Conservation (phyloP, 2,888 invertebrate species). For the Oscheius sp. region DNA sequence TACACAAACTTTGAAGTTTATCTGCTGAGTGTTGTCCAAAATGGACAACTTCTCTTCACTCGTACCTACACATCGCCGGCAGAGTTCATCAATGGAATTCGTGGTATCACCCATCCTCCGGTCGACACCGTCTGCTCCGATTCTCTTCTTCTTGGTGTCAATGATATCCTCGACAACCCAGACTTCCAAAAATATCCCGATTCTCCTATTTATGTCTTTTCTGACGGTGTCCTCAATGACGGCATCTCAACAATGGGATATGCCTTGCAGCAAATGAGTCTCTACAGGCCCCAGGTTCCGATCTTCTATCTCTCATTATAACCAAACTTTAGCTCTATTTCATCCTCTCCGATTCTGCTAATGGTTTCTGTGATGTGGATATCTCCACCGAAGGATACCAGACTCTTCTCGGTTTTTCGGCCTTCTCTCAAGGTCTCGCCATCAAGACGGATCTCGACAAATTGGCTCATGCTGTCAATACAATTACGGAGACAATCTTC, state of each 20-base stretch:
- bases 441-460: constrained; percentile 42
- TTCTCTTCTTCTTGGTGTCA: constrained; percentile 46
- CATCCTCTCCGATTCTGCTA: constrained; percentile 46
- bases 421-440: constrained; percentile 47
- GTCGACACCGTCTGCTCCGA: constrained; percentile 56
- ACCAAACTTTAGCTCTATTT: constrained; percentile 41
- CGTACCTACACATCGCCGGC: constrained; percentile 39
- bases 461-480: constrained; percentile 35
- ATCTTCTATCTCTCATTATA: background rate
- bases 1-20: constrained; percentile 48
- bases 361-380: constrained; percentile 49
- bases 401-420: constrained; percentile 37
- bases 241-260: constrained; percentile 39
- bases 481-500: constrained; percentile 41
- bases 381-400: constrained; percentile 40
- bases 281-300: constrained; percentile 43
- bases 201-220: constrained; percentile 60
- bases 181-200: constrained; percentile 51
- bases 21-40: constrained; percentile 49
- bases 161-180: constrained; percentile 33
- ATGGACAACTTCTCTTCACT: constrained; percentile 48
- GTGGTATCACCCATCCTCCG: constrained; percentile 41
- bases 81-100: constrained; percentile 41
- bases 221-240: constrained; percentile 58
- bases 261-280: constrained; percentile 45